A percentile compares a stretch with the other conserved stretches of the same genome.
phyloP scores from a whole-genome alignment of 2,888 invertebrate genomes.

The Antheraea yamamai region DNA sequence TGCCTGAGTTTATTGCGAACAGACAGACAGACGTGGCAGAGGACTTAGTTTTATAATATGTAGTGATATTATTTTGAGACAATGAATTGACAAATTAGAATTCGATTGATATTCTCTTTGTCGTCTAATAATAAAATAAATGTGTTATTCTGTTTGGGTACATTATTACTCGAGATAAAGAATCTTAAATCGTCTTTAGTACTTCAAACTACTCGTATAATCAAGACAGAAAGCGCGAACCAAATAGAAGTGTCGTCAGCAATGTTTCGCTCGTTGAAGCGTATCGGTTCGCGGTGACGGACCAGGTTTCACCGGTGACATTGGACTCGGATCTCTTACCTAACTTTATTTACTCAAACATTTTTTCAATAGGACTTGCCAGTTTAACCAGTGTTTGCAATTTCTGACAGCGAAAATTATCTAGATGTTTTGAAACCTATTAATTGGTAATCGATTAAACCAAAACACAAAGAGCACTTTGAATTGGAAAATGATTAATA shows the following conservation, averaged over 20 bases:
- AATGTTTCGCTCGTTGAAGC: conserved; percentile 72
- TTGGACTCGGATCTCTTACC: conserved; percentile 67
- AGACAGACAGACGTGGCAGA: too few relatives aligned
- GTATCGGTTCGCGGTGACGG: conserved; percentile 52
- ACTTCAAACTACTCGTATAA: conserved; percentile 18
- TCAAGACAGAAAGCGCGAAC: conserved; percentile 57
- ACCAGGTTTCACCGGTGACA: conserved; percentile 66
- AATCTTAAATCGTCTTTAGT: conserved; percentile 17
- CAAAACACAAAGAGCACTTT: conserved; percentile 5
- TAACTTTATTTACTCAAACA: conserved; percentile 61
- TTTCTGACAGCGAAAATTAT: conserved; percentile 30
- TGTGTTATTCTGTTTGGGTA: not conserved
- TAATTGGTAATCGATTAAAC: conserved; percentile 36
- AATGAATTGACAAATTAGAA: not conserved
- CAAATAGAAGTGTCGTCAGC: conserved; percentile 64
- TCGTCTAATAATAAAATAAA: not conserved
- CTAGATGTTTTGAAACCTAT: conserved; percentile 37
- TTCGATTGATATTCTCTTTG: not conserved
- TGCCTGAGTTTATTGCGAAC: too few relatives aligned
- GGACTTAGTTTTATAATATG: too few relatives aligned
- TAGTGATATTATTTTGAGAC: not conserved
- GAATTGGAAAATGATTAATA: not conserved
- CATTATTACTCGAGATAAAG: not conserved
- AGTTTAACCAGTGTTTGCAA: conserved; percentile 47
- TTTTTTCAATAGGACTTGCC: conserved; percentile 49